Evolutionary conservation across 2,888 invertebrate species (phyloP).

Genomic region (Nasonia oneida): DNA sequence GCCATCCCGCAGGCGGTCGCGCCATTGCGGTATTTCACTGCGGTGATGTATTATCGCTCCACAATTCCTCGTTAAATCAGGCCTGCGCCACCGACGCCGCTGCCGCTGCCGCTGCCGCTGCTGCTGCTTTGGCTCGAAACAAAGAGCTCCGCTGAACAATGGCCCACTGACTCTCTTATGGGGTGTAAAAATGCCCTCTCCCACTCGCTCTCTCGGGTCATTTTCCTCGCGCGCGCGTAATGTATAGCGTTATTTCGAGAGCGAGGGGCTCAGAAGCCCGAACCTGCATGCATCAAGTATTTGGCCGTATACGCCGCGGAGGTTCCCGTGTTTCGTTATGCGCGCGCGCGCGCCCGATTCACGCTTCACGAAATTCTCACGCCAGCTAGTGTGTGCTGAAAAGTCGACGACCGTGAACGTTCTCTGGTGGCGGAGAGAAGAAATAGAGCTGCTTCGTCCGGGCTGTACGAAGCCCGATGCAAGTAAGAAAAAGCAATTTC

Average conservation of each 20-base stretch:
- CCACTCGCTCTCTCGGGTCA: slow-evolving; percentile 7
- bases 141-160: slow-evolving; percentile 53
- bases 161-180: slow-evolving; percentile 51
- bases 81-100: slow-evolving; percentile 17
- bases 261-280: neutral
- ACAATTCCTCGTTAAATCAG: slow-evolving; percentile 62
- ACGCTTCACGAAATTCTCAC: neutral
- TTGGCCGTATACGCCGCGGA: neutral
- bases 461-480: neutral
- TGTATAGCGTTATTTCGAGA: slow-evolving; percentile 41
- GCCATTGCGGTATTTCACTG: slow-evolving; percentile 52
- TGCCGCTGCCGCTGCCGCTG: neutral
- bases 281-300: slow-evolving; percentile 2
- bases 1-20: slow-evolving; percentile 35
- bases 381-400: neutral
- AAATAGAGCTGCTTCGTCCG: neutral
- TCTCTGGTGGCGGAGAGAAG: neutral
- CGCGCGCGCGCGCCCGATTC: neutral
- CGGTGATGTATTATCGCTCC: slow-evolving; percentile 58
- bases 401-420: neutral
- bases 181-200: slow-evolving; percentile 48
- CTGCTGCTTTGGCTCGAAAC: neutral
- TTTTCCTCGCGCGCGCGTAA: neutral
- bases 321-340: neutral
- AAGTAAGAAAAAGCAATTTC: neutral